phyloP scores from a whole-genome alignment of 1,140 invertebrate species.

The Heliconius nattereri region DNA sequence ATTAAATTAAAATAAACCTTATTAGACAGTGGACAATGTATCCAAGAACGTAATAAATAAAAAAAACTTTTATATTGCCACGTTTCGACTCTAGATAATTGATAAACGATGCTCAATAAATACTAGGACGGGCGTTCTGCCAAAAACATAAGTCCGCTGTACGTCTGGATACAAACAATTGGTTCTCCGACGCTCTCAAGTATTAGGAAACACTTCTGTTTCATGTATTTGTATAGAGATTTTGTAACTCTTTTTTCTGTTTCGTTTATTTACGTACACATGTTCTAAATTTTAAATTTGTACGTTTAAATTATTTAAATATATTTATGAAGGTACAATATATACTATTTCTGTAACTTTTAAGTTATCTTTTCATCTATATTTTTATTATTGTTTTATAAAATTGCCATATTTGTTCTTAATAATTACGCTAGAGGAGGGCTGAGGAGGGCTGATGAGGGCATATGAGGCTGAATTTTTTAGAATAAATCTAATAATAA shows the following conservation, averaged over 20 bases:
- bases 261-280: not conserved
- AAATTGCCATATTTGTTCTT: no score
- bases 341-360: no score
- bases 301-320: no score
- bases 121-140: conserved; percentile 21
- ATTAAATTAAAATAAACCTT: no score
- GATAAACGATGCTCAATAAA: conserved; percentile 46
- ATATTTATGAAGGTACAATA: no score
- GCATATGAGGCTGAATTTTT: no score
- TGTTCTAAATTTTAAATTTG: no score
- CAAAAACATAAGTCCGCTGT: conserved; percentile 37
- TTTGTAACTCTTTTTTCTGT: not conserved
- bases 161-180: conserved; percentile 42
- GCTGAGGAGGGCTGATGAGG: no score
- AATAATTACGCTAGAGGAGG: no score
- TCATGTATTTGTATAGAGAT: not conserved
- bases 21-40: conserved; percentile 1
- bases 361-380: no score
- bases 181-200: conserved; percentile 34
- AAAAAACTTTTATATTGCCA: conserved; percentile 30
- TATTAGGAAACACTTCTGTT: conserved; percentile 29
- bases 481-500: no score
- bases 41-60: conserved; percentile 19
- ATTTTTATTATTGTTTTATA: no score
- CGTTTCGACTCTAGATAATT: conserved; percentile 40